Evolutionary conservation across 2,888 invertebrate species (phyloP).

Genomic region (Epinotia bilunana): DNA sequence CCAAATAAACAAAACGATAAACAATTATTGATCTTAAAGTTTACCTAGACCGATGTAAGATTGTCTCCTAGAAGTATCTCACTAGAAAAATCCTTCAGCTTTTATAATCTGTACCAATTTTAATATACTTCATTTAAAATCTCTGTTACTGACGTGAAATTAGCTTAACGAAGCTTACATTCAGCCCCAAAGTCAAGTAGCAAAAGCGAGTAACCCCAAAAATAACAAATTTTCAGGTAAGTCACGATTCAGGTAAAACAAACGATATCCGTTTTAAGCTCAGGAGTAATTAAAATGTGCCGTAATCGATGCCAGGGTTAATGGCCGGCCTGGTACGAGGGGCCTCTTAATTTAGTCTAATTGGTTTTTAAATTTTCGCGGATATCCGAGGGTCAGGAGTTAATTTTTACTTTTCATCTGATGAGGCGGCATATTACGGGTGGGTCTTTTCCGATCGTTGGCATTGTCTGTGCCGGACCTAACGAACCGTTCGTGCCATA

Average conservation of each 20-base stretch:
- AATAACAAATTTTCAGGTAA: slow-evolving; percentile 28
- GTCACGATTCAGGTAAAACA: slow-evolving; percentile 32
- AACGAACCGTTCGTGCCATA: not conserved
- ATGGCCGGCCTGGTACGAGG: slow-evolving; percentile 21
- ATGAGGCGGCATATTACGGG: slow-evolving; percentile 18
- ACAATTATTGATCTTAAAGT: no score
- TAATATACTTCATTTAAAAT: no score
- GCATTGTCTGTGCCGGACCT: not conserved
- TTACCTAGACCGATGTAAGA: no score
- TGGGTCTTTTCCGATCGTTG: not conserved
- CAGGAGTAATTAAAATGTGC: slow-evolving; percentile 35
- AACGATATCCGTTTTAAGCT: slow-evolving; percentile 36
- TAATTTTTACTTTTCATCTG: slow-evolving; percentile 27
- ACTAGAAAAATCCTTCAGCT: no score
- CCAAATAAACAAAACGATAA: no score
- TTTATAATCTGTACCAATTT: no score
- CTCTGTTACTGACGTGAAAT: not conserved
- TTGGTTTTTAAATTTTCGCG: slow-evolving; percentile 34
- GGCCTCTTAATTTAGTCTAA: slow-evolving; percentile 36
- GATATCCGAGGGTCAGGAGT: slow-evolving; percentile 25
- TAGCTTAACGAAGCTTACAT: not conserved
- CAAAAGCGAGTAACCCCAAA: slow-evolving; percentile 22
- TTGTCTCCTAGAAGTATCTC: no score
- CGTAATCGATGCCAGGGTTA: slow-evolving; percentile 34
- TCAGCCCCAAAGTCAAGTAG: not conserved